These are phyloP conservation scores for Hydroisotoma schaefferi DNA, from an alignment of 2,888 invertebrate species.

Conservation along the genomic window DNA sequence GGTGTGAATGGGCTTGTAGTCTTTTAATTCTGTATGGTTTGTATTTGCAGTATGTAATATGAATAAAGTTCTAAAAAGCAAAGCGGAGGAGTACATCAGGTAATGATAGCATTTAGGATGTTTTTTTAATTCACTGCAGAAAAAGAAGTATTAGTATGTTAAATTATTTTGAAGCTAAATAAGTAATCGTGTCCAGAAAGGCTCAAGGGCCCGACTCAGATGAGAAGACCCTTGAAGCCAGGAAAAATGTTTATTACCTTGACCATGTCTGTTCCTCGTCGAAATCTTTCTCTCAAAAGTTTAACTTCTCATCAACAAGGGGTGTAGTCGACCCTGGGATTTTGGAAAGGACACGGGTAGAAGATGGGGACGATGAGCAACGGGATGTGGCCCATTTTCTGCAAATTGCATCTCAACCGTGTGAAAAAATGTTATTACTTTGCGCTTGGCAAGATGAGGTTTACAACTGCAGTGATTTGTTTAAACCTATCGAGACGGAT, in stretches of 20 bases:
- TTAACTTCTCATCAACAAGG: slow-evolving; percentile 28
- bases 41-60: slow-evolving; percentile 29
- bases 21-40: background rate
- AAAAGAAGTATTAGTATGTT: background rate
- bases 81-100: slow-evolving; percentile 18
- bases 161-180: background rate
- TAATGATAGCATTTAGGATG: background rate
- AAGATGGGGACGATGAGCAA: slow-evolving; percentile 29
- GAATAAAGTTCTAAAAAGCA: slow-evolving; percentile 31
- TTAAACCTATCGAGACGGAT: slow-evolving; percentile 74
- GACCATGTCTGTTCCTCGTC: slow-evolving; percentile 38
- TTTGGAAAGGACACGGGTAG: slow-evolving; percentile 17
- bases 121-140: background rate
- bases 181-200: slow-evolving; percentile 3
- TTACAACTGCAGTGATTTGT: slow-evolving; percentile 64
- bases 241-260: slow-evolving; percentile 30
- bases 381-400: slow-evolving; percentile 31
- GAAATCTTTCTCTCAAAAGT: slow-evolving; percentile 35
- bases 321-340: slow-evolving; percentile 24
- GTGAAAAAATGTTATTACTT: slow-evolving; percentile 66
- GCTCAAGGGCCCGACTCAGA: slow-evolving; percentile 19
- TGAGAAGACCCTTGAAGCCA: slow-evolving; percentile 19
- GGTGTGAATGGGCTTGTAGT: background rate
- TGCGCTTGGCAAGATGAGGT: slow-evolving; percentile 66
- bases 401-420: slow-evolving; percentile 63